A percentile compares a stretch with the other conserved stretches of the same genome.
phyloP scores from a whole-genome alignment of 2,888 invertebrate genomes.

The Priocnemis perturbator region DNA sequence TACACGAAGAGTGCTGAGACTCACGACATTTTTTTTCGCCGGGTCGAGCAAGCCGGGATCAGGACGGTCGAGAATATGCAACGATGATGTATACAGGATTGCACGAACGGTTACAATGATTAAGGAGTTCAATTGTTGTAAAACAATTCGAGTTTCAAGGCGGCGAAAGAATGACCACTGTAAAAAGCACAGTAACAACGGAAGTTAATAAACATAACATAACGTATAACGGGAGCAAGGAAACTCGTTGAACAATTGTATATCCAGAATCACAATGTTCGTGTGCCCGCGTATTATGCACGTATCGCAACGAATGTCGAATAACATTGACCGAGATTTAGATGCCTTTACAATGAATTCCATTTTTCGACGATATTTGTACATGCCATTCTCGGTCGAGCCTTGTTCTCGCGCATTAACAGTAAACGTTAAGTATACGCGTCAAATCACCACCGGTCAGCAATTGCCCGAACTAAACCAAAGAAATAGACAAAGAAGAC shows the following conservation, averaged over 20 bases:
- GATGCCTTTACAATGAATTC: constrained; percentile 26
- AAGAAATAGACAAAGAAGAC: neutral
- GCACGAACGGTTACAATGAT: too few species aligned
- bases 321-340: constrained; percentile 16
- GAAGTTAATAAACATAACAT: too few species aligned
- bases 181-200: too few species aligned
- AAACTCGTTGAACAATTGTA: too few species aligned
- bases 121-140: too few species aligned
- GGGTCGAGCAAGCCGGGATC: constrained; percentile 21
- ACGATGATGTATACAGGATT: too few species aligned
- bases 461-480: constrained; percentile 8
- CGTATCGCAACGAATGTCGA: too few species aligned
- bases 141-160: too few species aligned
- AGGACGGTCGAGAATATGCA: constrained; percentile 28
- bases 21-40: constrained; percentile 29
- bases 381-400: constrained; percentile 27
- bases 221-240: too few species aligned
- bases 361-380: constrained; percentile 24
- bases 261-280: too few species aligned
- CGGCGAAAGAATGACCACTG: too few species aligned
- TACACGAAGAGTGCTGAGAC: constrained; percentile 34
- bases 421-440: constrained; percentile 36
- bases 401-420: constrained; percentile 37
- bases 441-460: constrained; percentile 31
- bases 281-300: too few species aligned